phyloP scores from a whole-genome alignment of 2,113 vertebrate species.

The Bos taurus region DNA sequence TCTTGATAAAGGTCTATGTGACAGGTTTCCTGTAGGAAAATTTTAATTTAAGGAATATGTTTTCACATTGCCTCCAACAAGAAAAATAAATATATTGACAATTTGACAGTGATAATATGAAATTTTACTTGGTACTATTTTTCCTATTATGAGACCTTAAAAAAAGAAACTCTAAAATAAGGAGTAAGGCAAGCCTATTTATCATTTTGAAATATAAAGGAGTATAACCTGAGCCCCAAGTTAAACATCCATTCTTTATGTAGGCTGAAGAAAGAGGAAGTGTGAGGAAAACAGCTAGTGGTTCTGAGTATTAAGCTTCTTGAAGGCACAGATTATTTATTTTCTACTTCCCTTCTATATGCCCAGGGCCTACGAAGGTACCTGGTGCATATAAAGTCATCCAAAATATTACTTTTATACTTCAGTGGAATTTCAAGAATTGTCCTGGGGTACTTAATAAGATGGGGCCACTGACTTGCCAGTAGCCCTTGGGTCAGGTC shows the following conservation, averaged over 20 bases:
- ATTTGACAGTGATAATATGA: conserved; percentile 54
- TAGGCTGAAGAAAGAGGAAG: background rate
- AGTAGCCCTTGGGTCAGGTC: background rate
- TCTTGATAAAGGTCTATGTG: conserved; percentile 40
- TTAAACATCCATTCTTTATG: background rate
- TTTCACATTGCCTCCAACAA: conserved; percentile 34
- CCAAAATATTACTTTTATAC: background rate
- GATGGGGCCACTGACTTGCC: background rate
- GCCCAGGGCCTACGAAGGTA: background rate
- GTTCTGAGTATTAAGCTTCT: background rate
- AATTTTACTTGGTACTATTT: conserved; percentile 51
- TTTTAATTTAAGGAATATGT: conserved; percentile 53
- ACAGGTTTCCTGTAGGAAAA: conserved; percentile 53
- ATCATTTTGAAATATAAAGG: conserved; percentile 47
- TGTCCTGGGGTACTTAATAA: background rate
- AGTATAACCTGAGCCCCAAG: background rate
- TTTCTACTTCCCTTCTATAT: background rate
- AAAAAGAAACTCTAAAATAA: conserved; percentile 38
- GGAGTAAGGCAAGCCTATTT: conserved; percentile 4
- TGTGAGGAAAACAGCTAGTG: background rate
- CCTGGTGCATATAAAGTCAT: background rate
- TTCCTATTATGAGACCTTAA: conserved; percentile 43
- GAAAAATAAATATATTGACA: conserved; percentile 66
- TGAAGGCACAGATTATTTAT: background rate
- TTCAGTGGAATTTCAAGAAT: background rate